Percentiles rank a stretch among this genome's conserved stretches.
Evolutionary conservation across 2,113 vertebrate species (phyloP).

Genomic region (Alethe diademata): DNA sequence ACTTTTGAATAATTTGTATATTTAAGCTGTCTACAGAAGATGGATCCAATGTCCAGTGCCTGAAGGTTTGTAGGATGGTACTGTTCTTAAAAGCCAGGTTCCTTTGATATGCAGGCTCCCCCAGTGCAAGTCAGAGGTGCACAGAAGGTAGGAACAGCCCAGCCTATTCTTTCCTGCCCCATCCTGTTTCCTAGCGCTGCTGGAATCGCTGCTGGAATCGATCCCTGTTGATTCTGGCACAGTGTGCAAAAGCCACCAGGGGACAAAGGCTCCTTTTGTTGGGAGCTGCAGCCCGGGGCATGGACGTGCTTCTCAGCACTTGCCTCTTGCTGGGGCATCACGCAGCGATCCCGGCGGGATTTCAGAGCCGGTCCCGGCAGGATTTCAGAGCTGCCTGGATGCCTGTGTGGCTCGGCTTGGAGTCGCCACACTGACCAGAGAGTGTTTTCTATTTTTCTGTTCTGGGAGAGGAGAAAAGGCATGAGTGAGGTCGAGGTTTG

Average conservation of each 20-base stretch:
- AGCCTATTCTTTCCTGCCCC: background rate
- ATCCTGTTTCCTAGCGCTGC: background rate
- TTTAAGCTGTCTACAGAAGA: background rate
- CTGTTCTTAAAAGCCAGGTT: background rate
- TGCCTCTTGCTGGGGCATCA: background rate
- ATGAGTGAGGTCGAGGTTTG: background rate
- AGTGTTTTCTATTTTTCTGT: accelerated
- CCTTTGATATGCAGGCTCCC: background rate
- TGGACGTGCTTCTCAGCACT: background rate
- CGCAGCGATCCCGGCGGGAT: background rate
- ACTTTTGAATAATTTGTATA: background rate
- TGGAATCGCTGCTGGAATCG: background rate
- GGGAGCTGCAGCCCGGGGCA: background rate
- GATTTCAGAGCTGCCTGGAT: background rate
- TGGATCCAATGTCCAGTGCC: background rate
- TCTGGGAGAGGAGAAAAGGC: background rate
- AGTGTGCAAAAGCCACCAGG: background rate
- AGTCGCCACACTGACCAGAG: accelerated
- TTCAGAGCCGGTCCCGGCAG: background rate
- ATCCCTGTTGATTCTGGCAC: conserved; percentile 13
- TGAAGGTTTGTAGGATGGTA: background rate
- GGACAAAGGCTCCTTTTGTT: conserved; percentile 44
- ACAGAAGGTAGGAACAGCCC: background rate
- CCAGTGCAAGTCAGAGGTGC: background rate
- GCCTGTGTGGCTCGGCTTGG: accelerated